Evolutionary conservation across 2,797 vertebrate genomes (phyloP), one percentile per base, ranked within the genome.

Genomic region (Darevskia mixta): DNA sequence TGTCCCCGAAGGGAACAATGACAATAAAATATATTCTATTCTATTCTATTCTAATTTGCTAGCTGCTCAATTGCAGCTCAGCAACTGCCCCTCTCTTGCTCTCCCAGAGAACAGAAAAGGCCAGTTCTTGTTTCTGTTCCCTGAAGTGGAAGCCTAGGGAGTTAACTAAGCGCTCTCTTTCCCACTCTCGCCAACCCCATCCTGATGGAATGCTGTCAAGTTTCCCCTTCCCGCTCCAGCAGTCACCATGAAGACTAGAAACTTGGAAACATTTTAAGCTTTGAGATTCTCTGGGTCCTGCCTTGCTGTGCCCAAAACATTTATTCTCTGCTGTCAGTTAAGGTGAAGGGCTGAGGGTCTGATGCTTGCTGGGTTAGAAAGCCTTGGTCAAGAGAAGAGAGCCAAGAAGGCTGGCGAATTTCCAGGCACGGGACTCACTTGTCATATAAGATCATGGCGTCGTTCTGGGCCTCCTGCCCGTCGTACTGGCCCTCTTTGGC

Each of bases 361-460:
- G 61, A 18, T 2, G 61, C 20, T 64, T 64, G 17, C 61, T 64
- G 17, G 17, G 61, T 64, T 18, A 64, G 61, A 64, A 64, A 23
- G 61, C 20, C 61, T 64, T 27, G 20, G 32, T 20, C 15, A 35
- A 18, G 72, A 73, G 35, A 20, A 73, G 32, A 38, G 20, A 35
- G 35, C 35, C 3, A 35, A 23, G 18, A 11, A 18, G 35, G 32
- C 3, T 4, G 35, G 20, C 18, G 0, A 7, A 27, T 13, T 1
- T 72, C 23, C 49, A 49, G 49, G 25, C 81, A 90, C 79, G 10
- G 64, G 49, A 90, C 98, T 95, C 96, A 99, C 99, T 99, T 99
- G 96, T 99, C 99, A 71, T 99, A 99, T 88, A 99, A 98, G 95
- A 99, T 99, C 99, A 99, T 99, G 95, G 99, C 99, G 38, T 99